Evolutionary conservation across 2,888 invertebrate species (phyloP), one percentile per base, ranked within the genome.

Genomic region (Tachina lurida): DNA sequence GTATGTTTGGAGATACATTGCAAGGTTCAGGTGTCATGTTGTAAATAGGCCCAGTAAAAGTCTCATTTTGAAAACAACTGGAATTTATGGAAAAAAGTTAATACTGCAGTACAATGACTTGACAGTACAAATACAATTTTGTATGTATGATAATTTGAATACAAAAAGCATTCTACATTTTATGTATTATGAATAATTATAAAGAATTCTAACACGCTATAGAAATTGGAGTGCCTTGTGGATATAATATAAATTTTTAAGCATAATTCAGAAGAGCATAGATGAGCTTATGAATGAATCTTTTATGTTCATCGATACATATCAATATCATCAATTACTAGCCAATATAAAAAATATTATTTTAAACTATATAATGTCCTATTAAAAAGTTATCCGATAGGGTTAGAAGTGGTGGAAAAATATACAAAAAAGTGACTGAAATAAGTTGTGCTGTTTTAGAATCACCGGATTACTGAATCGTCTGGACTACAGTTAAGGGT

Each of bases 31-130:
- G 78, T 85, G 78, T 82, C 71, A 75, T 75, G 74, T 79, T 70
- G 68, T 58, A 82, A 85, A 85, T 82, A 82, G 85, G 85, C 82
- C 75, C 41, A 82, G 78, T 82, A 75, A 85, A 82, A 70, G 47
- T 75, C 45, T 22, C 43, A 58, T 70, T 85, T 75, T 49, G 41
- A 63, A 45, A 74, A 52, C 39, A 74, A 77, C 15, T 63, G 47
- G n/a, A 47, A 71, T 63, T 31, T 22, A 77, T 13, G 82, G 47
- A 65, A 67, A 70, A 31, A 31, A 31, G 0, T 7, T 82, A 70
- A 82, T 82, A 76, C 75, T 82, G 82, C 82, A 82, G 76, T 67
- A 71, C 58, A n/a, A n/a, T 68, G 70, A 56, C 43, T 76, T 70
- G 47, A 19, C 43, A 81, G 62, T 62, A 52, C 7, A 43, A 22